Base-by-base conservation (phyloP, 2,113 vertebrate genomes). In the Amphiprion ocellaris region DNA sequence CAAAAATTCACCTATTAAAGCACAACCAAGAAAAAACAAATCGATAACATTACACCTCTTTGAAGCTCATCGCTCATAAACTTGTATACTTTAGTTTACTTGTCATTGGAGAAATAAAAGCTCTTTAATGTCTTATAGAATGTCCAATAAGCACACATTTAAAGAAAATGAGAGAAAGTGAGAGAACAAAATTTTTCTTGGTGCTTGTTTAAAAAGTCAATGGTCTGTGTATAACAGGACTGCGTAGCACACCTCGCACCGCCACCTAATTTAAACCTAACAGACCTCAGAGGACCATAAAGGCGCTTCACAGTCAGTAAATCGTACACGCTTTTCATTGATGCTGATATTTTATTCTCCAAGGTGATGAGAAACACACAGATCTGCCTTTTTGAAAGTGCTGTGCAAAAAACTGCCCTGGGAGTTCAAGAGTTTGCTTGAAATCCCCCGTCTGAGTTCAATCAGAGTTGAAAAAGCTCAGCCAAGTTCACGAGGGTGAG, bases 401-500 rank as follows among this genome's bases (percentile, higher is more conserved):
- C 46, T 2, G 10, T 56, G 14, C 21, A 52, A 5, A 74, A 60
- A 68, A 72, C 17, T 12, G 33, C 39, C 74, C 11, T 19, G 14
- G 28, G 63, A 21, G 1, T 55, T 79, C 28, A 24, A 46, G 41
- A 73, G 65, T 74, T 73, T 6, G 16, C 28, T 70, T 55, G 5
- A 63, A 72, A 75, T 65, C 44, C 2, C 1, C 10, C 24, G 24
- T 10, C 17, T 14, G 30, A 73, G 76, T 87, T 88, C 73, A 87
- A 44, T 11, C 69, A 67, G 49, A 78, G 73, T 75, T 75, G 62
- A 72, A 21, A 69, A 44, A 54, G 66, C 33, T 14, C 77, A 30
- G 28, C 33, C 33, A n/a, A 33, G 64, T 77, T 74, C 53, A 67
- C 8, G 33, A 70, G 55, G 16, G 15, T 0, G 33, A 69, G 49